These are phyloP conservation scores for Pseudomyrmex sp. DNA, from an alignment of 1,140 invertebrate species.

Conservation along the genomic window DNA sequence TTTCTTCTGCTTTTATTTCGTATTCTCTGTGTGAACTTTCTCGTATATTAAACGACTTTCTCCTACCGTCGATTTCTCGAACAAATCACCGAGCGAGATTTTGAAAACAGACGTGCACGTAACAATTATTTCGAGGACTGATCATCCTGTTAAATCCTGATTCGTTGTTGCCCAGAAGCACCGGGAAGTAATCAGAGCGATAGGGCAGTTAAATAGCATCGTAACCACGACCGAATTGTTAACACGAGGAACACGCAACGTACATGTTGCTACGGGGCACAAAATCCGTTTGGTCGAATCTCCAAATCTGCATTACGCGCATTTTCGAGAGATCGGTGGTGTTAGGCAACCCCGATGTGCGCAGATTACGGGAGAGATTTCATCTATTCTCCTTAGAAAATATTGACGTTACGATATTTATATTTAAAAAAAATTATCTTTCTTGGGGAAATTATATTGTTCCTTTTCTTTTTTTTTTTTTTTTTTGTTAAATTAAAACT, in stretches of 20 bases:
- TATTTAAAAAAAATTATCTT: background rate
- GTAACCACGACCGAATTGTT: conserved; percentile 82
- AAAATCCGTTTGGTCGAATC: conserved; percentile 75
- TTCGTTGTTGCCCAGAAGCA: conserved; percentile 68
- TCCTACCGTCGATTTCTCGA: conserved; percentile 51
- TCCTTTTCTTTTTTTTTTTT: no score
- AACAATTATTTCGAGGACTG: conserved; percentile 77
- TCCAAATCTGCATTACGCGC: conserved; percentile 69
- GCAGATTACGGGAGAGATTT: background rate
- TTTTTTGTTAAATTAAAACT: background rate
- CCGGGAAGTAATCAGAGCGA: conserved; percentile 80
- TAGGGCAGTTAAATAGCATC: conserved; percentile 81
- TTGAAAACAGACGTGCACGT: conserved; percentile 68
- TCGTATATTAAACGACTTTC: no score
- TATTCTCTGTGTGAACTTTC: no score
- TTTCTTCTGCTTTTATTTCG: no score
- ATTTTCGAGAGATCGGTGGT: conserved; percentile 66
- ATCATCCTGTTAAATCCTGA: conserved; percentile 80
- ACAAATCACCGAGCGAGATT: conserved; percentile 62
- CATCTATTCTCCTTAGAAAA: background rate
- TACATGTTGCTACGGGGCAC: conserved; percentile 73
- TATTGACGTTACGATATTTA: background rate
- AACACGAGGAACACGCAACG: conserved; percentile 80
- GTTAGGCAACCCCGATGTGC: conserved; percentile 24
- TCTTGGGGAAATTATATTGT: background rate